Percentiles rank a stretch among this genome's conserved stretches.
Evolutionary conservation across 2,888 invertebrate genomes (phyloP).

Genomic region (Clepsis dumicolana): DNA sequence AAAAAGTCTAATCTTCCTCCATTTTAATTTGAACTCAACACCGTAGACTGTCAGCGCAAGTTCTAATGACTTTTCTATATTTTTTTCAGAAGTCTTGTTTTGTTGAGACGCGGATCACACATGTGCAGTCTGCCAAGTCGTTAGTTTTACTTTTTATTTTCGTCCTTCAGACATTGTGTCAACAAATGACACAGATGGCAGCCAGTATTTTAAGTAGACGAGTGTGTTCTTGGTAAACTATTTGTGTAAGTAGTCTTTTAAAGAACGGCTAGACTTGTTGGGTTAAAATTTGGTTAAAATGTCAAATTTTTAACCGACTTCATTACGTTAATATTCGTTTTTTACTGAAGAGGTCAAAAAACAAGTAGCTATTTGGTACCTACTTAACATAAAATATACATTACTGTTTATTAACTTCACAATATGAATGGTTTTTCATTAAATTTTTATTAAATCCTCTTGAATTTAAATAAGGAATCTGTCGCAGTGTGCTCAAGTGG

Average conservation of each 20-base stretch:
- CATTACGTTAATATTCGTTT: not conserved
- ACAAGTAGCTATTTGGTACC: too few relatives aligned
- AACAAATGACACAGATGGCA: conserved; percentile 80
- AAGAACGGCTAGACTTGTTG: conserved; percentile 23
- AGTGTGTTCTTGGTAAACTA: conserved; percentile 45
- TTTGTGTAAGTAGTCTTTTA: conserved; percentile 31
- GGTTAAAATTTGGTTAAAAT: not conserved
- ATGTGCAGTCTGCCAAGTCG: conserved; percentile 72
- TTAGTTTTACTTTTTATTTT: conserved; percentile 70
- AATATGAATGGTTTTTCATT: not conserved
- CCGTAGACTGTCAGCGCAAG: conserved; percentile 36
- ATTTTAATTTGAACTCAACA: conserved; percentile 52
- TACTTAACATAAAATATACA: too few relatives aligned
- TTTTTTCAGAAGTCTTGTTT: conserved; percentile 44
- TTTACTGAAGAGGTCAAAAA: too few relatives aligned
- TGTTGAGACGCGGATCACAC: conserved; percentile 71
- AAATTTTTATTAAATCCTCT: not conserved
- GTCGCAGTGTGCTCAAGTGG: not conserved
- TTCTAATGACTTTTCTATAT: conserved; percentile 49
- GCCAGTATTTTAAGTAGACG: conserved; percentile 50
- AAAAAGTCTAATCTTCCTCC: conserved; percentile 39
- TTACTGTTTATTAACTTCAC: too few relatives aligned
- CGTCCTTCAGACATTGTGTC: conserved; percentile 68
- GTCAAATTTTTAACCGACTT: not conserved
- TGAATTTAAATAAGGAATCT: not conserved